phyloP scores from a whole-genome alignment of 1,140 invertebrate species.

The Drosophila pallidifrons region DNA sequence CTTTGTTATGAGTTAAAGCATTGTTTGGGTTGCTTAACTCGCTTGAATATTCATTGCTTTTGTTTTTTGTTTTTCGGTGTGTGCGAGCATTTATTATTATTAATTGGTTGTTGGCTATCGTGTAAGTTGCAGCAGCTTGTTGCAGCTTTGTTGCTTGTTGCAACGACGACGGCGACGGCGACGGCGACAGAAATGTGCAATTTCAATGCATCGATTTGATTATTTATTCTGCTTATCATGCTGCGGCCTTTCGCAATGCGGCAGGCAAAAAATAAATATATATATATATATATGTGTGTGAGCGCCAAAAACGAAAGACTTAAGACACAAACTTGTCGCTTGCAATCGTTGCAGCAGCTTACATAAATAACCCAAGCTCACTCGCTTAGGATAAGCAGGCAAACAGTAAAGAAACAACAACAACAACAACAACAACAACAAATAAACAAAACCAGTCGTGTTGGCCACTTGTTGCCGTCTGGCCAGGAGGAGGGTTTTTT shows the following conservation, averaged over 20 bases:
- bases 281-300: constrained; percentile 33
- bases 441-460: constrained; percentile 52
- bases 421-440: constrained; percentile 10
- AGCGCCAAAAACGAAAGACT: constrained; percentile 65
- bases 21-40: constrained; percentile 16
- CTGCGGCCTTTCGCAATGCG: constrained; percentile 58
- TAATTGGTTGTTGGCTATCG: constrained; percentile 20
- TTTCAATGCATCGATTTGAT: constrained; percentile 27
- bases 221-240: constrained; percentile 70
- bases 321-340: constrained; percentile 70
- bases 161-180: neutral
- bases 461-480: constrained; percentile 24
- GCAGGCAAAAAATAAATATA: constrained; percentile 26
- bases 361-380: constrained; percentile 59
- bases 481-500: constrained; percentile 6
- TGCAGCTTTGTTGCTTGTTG: neutral
- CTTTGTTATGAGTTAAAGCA: constrained; percentile 3
- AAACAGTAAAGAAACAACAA: constrained; percentile 21
- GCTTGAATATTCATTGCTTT: constrained; percentile 11
- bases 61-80: neutral
- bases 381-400: constrained; percentile 37
- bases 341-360: constrained; percentile 42
- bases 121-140: neutral
- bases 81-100: constrained; percentile 23
- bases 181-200: constrained; percentile 31